Evolutionary conservation across 2,113 vertebrate genomes (phyloP).

Genomic region (Hippocampus abdominalis): DNA sequence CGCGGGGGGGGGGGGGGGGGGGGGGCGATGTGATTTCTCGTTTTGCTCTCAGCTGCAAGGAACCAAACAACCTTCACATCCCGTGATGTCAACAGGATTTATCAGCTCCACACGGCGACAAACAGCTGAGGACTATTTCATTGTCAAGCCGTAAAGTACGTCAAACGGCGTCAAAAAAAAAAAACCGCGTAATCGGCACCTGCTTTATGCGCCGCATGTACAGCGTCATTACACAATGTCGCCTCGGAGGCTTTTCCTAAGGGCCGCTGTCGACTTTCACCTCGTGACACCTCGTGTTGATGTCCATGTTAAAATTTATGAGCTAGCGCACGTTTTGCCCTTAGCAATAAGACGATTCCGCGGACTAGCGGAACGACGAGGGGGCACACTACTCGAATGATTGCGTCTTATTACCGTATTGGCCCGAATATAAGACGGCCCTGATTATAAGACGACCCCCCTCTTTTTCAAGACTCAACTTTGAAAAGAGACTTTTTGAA

Average conservation of each 20-base stretch:
- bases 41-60: not conserved
- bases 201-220: slow-evolving; percentile 12
- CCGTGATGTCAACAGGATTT: slow-evolving; percentile 13
- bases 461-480: no score
- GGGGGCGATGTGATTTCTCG: no score
- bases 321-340: no score
- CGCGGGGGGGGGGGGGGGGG: no score
- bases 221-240: slow-evolving; percentile 26
- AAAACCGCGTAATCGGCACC: slow-evolving; percentile 26
- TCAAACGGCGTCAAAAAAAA: not conserved
- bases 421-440: no score
- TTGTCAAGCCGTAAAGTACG: slow-evolving; percentile 5
- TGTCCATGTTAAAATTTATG: not conserved
- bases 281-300: slow-evolving; percentile 13
- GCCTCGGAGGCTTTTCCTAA: slow-evolving; percentile 30
- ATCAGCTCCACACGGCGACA: slow-evolving; percentile 5
- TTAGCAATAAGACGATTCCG: no score
- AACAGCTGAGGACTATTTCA: slow-evolving; percentile 26
- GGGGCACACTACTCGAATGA: no score
- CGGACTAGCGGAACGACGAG: no score
- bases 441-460: no score
- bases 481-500: no score
- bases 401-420: no score
- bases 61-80: not conserved
- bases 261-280: slow-evolving; percentile 51